These are phyloP conservation scores for Varanus komodoensis DNA, from an alignment of 2,113 vertebrate genomes.

Conservation along the genomic window DNA sequence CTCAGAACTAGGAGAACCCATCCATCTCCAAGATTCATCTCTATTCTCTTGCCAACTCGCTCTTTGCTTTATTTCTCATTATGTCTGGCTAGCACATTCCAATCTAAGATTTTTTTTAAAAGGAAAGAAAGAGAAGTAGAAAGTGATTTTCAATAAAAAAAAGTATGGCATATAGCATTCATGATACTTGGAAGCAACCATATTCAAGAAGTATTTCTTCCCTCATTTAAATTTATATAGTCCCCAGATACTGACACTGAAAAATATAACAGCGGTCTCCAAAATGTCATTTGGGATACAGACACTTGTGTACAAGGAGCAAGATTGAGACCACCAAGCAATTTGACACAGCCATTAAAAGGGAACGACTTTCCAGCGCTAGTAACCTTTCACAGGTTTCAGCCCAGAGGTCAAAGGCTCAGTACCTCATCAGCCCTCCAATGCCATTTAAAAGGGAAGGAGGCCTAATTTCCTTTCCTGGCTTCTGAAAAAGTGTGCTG, in stretches of 20 bases:
- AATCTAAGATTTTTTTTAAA: background rate
- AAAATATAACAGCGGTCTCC: background rate
- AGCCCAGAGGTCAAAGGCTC: background rate
- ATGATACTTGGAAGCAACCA: background rate
- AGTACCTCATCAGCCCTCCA: background rate
- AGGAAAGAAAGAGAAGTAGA: background rate
- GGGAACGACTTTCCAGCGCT: conserved; percentile 1
- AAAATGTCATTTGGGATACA: conserved; percentile 11
- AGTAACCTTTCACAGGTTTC: conserved; percentile 5
- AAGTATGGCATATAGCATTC: background rate
- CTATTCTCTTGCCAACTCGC: background rate
- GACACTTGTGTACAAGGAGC: background rate
- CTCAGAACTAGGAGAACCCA: background rate
- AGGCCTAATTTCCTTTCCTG: background rate
- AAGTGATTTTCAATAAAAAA: background rate
- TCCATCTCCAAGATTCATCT: background rate
- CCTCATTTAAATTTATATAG: conserved; percentile 39
- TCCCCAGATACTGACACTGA: conserved; percentile 18
- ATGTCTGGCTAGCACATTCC: background rate
- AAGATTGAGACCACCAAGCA: background rate
- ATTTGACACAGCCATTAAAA: background rate
- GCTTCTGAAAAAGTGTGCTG: background rate
- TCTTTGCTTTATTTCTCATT: background rate
- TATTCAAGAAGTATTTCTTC: background rate
- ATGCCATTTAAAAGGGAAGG: conserved; percentile 14